Evolutionary conservation across 1,140 invertebrate species (phyloP).

Genomic region (Drosophila sulfurigaster): DNA sequence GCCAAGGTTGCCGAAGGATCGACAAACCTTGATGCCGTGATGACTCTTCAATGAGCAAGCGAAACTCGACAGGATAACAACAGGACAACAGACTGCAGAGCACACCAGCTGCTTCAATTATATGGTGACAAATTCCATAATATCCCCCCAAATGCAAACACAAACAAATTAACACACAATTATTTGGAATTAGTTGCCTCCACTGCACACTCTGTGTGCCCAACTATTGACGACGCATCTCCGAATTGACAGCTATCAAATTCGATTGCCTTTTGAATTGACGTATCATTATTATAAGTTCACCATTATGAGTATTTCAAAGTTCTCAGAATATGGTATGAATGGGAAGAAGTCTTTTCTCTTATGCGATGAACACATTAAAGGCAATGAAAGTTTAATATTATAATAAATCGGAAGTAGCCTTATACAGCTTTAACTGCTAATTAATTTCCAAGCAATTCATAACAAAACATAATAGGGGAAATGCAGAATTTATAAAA

Average conservation of each 20-base stretch:
- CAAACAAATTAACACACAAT: constrained; percentile 42
- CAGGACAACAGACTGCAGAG: neutral
- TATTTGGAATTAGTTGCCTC: constrained; percentile 22
- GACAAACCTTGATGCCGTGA: constrained; percentile 21
- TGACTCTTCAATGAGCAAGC: constrained; percentile 46
- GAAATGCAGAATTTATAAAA: too few relatives aligned
- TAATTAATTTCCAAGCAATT: too few relatives aligned
- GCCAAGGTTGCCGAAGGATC: constrained; percentile 40
- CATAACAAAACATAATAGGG: too few relatives aligned
- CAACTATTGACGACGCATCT: constrained; percentile 12
- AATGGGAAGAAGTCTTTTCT: neutral
- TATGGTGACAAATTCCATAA: constrained; percentile 41
- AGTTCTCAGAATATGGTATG: neutral
- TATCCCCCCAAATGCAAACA: constrained; percentile 22
- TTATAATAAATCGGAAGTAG: too few relatives aligned
- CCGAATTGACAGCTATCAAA: constrained; percentile 4
- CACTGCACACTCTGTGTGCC: constrained; percentile 4
- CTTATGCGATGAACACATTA: neutral
- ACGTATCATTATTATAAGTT: neutral
- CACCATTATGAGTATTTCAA: neutral
- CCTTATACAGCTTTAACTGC: too few relatives aligned
- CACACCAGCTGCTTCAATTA: constrained; percentile 30
- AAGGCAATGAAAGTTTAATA: too few relatives aligned
- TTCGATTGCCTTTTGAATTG: constrained; percentile 3
- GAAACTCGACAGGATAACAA: constrained; percentile 24